A percentile compares a stretch with the other conserved stretches of the same genome.
Evolutionary conservation across 2,797 vertebrate genomes (phyloP).

Genomic region (Perodicticus potto): DNA sequence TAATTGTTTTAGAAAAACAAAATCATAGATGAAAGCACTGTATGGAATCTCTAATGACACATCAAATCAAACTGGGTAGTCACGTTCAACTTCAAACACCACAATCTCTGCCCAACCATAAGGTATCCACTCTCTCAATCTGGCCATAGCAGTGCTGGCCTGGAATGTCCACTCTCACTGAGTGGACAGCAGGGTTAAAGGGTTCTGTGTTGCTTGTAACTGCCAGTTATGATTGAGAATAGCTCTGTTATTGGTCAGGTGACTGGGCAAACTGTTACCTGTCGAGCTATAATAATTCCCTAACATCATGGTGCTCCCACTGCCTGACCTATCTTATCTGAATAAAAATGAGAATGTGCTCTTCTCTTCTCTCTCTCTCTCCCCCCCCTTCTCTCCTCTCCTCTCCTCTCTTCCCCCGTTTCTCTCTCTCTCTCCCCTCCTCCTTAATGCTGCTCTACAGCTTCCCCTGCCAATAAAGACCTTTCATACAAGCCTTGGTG

Average conservation of each 20-base stretch:
- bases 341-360: neutral
- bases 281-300: too few relatives aligned
- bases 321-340: neutral
- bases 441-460: too few relatives aligned
- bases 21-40: neutral
- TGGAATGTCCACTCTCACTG: accelerated
- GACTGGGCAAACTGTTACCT: neutral
- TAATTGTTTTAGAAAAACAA: neutral
- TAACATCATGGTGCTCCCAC: too few relatives aligned
- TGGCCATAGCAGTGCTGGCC: neutral
- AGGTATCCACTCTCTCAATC: too few relatives aligned
- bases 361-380: too few relatives aligned
- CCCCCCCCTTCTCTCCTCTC: too few relatives aligned
- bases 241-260: neutral
- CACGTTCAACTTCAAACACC: too few relatives aligned
- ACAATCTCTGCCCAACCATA: neutral
- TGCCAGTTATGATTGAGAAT: accelerated
- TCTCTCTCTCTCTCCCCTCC: too few relatives aligned
- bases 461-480: too few relatives aligned
- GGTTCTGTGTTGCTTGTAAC: neutral
- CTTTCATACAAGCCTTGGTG: too few relatives aligned
- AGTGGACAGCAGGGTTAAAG: accelerated
- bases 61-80: neutral
- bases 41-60: neutral
- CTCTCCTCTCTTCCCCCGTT: too few relatives aligned